Percentiles rank a stretch among this genome's conserved stretches.
phyloP scores from a whole-genome alignment of 2,888 invertebrate species.

The Eupithecia abbreviata region DNA sequence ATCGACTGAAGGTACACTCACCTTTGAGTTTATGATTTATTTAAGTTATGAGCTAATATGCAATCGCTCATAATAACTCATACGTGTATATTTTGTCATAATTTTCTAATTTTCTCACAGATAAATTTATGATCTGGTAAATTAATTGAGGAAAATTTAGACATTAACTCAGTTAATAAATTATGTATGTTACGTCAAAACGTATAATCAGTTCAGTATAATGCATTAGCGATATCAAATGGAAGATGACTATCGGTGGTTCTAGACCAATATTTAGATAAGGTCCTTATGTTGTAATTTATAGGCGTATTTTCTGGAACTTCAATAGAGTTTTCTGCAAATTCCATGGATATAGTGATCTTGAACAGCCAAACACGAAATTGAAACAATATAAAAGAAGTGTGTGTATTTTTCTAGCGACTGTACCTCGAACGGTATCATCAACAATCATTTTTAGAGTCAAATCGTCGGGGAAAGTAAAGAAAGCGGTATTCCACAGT shows the following conservation, averaged over 20 bases:
- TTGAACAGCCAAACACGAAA: background rate
- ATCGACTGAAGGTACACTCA: constrained; percentile 28
- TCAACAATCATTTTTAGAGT: constrained; percentile 38
- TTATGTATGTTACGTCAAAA: background rate
- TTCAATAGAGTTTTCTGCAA: no score
- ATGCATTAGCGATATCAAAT: background rate
- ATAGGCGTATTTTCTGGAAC: no score
- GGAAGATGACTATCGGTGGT: background rate
- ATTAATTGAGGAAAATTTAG: background rate
- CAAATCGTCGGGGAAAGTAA: constrained; percentile 41
- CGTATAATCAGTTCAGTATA: background rate
- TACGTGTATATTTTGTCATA: background rate
- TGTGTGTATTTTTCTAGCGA: background rate
- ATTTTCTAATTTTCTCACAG: background rate
- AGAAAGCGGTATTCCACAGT: constrained; percentile 43
- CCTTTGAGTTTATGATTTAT: background rate
- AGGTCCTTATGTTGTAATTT: no score
- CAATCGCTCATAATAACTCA: background rate
- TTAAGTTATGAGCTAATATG: background rate
- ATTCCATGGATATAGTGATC: no score
- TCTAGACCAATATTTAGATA: no score
- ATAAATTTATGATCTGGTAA: background rate
- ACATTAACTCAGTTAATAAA: background rate
- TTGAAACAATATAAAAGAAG: background rate
- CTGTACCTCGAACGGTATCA: constrained; percentile 33